Base-by-base conservation (phyloP, 2,888 invertebrate species). In the Pyrrhia umbra region DNA sequence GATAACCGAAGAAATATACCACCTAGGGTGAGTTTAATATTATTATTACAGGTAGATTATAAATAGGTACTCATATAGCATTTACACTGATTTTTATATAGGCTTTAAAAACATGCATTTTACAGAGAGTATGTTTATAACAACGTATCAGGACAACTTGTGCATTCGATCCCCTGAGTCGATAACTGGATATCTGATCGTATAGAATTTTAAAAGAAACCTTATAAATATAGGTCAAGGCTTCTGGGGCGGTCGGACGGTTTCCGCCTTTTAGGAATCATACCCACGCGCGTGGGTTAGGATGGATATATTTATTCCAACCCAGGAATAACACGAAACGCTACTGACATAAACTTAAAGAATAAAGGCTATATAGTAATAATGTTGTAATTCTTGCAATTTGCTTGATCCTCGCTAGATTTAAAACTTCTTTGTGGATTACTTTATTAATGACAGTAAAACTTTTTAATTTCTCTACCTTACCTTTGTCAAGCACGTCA, bases 1-100 rank as follows among this genome's bases (percentile, higher is more conserved):
- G 89, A 93, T 1, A 77, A 65, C 57, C 90, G 93, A 3, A 85
- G 89, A 27, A 84, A 86, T 72, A 81, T 92, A 63, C 90, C 90
- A 6, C 90, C 92, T 0, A 86, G 92, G 86, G 95, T 95, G 72
- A 87, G 90, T 4, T 15, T 13, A 55, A 25, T 10, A 0, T 18
- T 37, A n/a, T n/a, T 37, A 4, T 39, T 20, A 1, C 18, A 15
- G 10, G 4, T 1, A 10, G 8, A 6, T 8, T 10, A 3, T 25
- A 18, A 13, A 18, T n/a, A n/a, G n/a, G 23, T 23, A 23, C 23
- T 23, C 23, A 23, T 30, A n/a, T n/a, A n/a, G n/a, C n/a, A n/a
- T n/a, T n/a, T n/a, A 30, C 30, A 2, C 2, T 9, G 30, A 3
- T 30, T 30, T 2, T 10, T 30, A 30, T 13, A 0, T 30, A 2